These are phyloP conservation scores for Pomatorhinus ruficollis DNA, from an alignment of 2,113 vertebrate species.

Conservation along the genomic window DNA sequence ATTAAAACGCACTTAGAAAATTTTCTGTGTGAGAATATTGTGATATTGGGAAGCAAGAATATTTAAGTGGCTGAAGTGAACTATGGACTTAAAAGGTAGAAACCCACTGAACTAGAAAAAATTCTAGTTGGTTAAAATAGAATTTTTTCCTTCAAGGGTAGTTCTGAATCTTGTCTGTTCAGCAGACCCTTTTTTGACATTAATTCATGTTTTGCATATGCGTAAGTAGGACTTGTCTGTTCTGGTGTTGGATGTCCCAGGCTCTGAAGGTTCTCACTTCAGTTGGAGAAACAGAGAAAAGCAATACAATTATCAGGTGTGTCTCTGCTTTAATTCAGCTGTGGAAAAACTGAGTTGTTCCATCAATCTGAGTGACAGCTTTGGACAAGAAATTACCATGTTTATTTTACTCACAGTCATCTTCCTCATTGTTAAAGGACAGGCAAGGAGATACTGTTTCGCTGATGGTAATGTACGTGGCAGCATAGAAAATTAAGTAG, in stretches of 20 bases:
- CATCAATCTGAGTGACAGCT: conserved; percentile 16
- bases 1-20: background rate
- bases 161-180: background rate
- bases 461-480: background rate
- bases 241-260: background rate
- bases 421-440: conserved; percentile 25
- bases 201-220: background rate
- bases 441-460: background rate
- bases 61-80: background rate
- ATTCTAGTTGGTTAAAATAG: background rate
- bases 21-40: background rate
- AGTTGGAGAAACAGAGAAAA: background rate
- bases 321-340: background rate
- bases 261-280: background rate
- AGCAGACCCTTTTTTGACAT: background rate
- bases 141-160: background rate
- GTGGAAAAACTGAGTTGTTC: background rate
- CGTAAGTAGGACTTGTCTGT: background rate
- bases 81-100: background rate
- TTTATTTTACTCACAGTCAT: conserved; percentile 36
- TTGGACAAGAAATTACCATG: conserved; percentile 33
- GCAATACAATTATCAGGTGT: background rate
- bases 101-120: background rate
- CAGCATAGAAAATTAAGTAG: conserved; percentile 4
- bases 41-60: background rate